Base-by-base conservation (phyloP, 2,888 invertebrate genomes). In the Eristalis tenax region DNA sequence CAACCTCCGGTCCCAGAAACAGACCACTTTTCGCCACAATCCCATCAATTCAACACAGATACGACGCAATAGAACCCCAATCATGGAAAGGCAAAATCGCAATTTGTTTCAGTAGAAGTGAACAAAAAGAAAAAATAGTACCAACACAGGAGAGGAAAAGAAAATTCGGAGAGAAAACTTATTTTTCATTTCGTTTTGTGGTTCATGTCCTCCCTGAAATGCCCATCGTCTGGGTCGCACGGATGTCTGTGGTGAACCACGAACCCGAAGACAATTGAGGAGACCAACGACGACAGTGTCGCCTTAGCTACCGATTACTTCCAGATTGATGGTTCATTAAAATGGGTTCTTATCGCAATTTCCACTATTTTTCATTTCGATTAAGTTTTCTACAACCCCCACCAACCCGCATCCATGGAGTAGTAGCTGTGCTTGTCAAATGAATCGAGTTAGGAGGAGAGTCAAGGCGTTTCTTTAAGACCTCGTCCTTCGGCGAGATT, bases 331-430 rank as follows among this genome's bases (percentile, higher is more conserved):
- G 75, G 75, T 70, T 81, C 74, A 75, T 81, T 81, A 75, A 70
- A 75, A 69, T 23, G 64, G 57, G 57, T 75, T 75, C 75, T 69
- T 81, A 73, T 79, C 66, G 64, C 43, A 71, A 73, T 75, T 81
- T 81, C 80, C 63, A 61, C 50, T 68, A 61, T 50, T 43, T 80
- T 63, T 68, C 26, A 26, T 56, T 65, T 66, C 18, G 18, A 32
- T 26, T 5, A 61, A 43, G 57, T 38, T 50, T 18, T n/a, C 10
- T 57, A 56, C 35, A 50, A 8, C n/a, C 15, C 32, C 18, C 13
- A 38, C 65, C 18, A 8, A 4, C 1, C 5, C 43, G 0, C 6
- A n/a, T n/a, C n/a, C n/a, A n/a, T n/a, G n/a, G n/a, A n/a, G n/a
- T n/a, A n/a, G n/a, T n/a, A n/a, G n/a, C 38, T 13, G 18, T 59